Percentiles rank a stretch among this genome's conserved stretches.
These are phyloP conservation scores for Oreochromis spilurus DNA, from an alignment of 2,113 vertebrate genomes.

Conservation along the genomic window DNA sequence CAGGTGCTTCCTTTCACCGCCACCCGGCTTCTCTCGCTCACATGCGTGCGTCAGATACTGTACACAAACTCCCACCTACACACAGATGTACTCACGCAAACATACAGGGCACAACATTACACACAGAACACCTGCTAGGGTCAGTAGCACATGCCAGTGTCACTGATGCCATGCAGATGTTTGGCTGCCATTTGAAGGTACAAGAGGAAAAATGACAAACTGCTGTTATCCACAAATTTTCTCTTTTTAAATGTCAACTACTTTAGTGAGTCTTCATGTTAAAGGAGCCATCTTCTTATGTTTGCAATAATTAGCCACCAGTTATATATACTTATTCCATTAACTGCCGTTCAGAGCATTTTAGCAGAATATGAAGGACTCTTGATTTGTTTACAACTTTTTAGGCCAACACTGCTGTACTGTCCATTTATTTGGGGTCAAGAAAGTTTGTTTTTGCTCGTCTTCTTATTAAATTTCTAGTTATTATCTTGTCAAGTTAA, in stretches of 20 bases:
- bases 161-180: conserved; percentile 49
- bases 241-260: not conserved
- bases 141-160: conserved; percentile 17
- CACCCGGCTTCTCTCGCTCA: not conserved
- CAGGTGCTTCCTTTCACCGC: conserved; percentile 62
- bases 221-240: not conserved
- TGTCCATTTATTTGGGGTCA: not conserved
- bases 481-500: not conserved
- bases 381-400: not conserved
- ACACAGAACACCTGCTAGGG: conserved; percentile 50
- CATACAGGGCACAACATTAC: not conserved
- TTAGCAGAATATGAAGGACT: not conserved
- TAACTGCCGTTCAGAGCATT: not conserved
- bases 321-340: not conserved
- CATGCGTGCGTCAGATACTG: not conserved
- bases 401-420: not conserved
- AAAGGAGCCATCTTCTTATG: not conserved
- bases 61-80: not conserved
- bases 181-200: not conserved
- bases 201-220: not conserved
- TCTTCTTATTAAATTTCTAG: not conserved
- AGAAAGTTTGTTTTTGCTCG: not conserved
- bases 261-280: not conserved
- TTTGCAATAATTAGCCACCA: not conserved
- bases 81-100: not conserved